Evolutionary conservation across 2,113 vertebrate genomes (phyloP).

Genomic region (Lophotis ruficrista): DNA sequence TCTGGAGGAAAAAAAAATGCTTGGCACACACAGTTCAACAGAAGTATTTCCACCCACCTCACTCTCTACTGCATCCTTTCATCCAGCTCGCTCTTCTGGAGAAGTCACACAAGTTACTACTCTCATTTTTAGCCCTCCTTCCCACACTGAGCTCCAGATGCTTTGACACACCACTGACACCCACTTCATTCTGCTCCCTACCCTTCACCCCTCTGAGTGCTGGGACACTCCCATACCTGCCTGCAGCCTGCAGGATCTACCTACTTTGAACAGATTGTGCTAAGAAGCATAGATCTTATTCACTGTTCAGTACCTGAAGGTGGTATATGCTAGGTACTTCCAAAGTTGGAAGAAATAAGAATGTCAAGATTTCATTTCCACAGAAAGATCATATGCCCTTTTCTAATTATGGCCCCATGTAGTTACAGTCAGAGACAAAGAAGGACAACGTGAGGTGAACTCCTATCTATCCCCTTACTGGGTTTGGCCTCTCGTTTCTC

Average conservation of each 20-base stretch:
- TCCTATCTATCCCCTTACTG: neutral
- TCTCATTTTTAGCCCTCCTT: neutral
- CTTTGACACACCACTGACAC: neutral
- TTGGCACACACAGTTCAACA: neutral
- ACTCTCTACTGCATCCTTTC: neutral
- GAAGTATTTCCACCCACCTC: neutral
- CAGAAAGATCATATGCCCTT: neutral
- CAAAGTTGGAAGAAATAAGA: neutral
- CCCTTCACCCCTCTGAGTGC: neutral
- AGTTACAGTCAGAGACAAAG: neutral
- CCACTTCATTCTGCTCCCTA: neutral
- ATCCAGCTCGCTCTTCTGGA: neutral
- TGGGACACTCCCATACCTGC: rapidly evolving
- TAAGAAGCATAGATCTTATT: neutral
- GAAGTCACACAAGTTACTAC: neutral
- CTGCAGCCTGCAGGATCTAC: neutral
- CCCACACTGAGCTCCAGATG: neutral
- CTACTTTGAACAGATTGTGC: neutral
- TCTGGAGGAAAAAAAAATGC: neutral
- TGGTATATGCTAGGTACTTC: no score
- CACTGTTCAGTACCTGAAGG: neutral
- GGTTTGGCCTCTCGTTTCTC: neutral
- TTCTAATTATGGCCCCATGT: rapidly evolving
- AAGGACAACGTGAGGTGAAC: neutral
- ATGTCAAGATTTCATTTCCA: neutral